phyloP scores from a whole-genome alignment of 2,113 vertebrate species.

The Hydrochoerus hydrochaeris region DNA sequence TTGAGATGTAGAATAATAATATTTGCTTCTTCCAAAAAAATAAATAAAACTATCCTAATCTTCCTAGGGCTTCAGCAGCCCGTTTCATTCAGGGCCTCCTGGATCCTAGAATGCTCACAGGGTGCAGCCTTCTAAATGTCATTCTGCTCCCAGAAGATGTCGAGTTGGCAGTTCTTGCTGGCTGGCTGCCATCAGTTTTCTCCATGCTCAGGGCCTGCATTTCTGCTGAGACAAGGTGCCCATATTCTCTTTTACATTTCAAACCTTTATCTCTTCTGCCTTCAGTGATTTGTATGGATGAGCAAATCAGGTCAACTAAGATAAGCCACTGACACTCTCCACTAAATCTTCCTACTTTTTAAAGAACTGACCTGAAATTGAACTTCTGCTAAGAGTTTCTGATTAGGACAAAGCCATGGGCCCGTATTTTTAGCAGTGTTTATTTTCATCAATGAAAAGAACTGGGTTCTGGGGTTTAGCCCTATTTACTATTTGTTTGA shows the following conservation, averaged over 20 bases:
- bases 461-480: background rate
- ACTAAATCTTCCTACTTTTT: constrained; percentile 65
- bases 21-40: background rate
- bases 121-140: background rate
- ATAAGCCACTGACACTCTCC: constrained; percentile 55
- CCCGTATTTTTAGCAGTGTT: background rate
- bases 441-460: background rate
- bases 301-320: constrained; percentile 60
- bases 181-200: background rate
- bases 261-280: constrained; percentile 43
- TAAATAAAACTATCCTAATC: background rate
- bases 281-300: constrained; percentile 58
- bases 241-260: background rate
- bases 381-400: constrained; percentile 59
- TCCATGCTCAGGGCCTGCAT: background rate
- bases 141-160: background rate
- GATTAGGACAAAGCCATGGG: background rate
- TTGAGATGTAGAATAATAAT: constrained; percentile 27
- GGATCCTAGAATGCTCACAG: background rate
- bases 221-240: constrained; percentile 15
- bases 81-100: background rate
- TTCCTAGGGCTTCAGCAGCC: background rate
- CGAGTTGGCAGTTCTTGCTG: background rate
- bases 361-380: constrained; percentile 49
- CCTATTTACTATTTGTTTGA: background rate